Percentiles rank a stretch among this genome's conserved stretches.
phyloP scores from a whole-genome alignment of 1,140 invertebrate genomes.

The Pseudomyrmex concolor region DNA sequence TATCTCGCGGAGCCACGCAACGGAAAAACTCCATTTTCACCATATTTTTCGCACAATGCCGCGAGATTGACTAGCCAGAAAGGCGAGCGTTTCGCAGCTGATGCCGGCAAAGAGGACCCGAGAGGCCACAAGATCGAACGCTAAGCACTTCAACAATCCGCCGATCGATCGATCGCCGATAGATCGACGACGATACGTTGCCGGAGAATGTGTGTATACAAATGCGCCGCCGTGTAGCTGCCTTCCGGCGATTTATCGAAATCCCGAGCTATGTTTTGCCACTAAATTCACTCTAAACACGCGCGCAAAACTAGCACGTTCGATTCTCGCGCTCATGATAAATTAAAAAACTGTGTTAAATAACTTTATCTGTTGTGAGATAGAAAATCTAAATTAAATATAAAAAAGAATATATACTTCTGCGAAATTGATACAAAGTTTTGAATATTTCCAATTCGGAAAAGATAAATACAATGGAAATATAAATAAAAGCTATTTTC shows the following conservation, averaged over 20 bases:
- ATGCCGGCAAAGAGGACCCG: slow-evolving; percentile 37
- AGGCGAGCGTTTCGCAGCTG: slow-evolving; percentile 45
- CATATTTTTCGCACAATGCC: slow-evolving; percentile 49
- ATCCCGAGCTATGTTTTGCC: slow-evolving; percentile 1
- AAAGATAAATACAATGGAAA: background rate
- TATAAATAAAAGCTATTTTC: background rate
- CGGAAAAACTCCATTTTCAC: slow-evolving; percentile 54
- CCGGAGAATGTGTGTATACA: slow-evolving; percentile 23
- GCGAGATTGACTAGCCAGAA: slow-evolving; percentile 57
- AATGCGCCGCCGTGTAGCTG: slow-evolving; percentile 6
- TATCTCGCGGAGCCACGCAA: slow-evolving; percentile 37
- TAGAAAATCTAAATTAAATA: too few relatives aligned
- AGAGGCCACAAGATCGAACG: slow-evolving; percentile 14
- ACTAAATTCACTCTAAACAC: background rate
- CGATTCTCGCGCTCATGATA: too few relatives aligned
- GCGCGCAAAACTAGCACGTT: too few relatives aligned
- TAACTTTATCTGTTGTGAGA: too few relatives aligned
- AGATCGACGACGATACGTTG: background rate
- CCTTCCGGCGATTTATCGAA: slow-evolving; percentile 33
- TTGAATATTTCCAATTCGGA: background rate
- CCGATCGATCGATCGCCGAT: slow-evolving; percentile 3
- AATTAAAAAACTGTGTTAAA: too few relatives aligned
- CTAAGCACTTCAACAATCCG: background rate
- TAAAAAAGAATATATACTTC: too few relatives aligned
- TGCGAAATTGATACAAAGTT: too few relatives aligned